phyloP scores from a whole-genome alignment of 1,140 invertebrate species.

The Sycophaga agraensis region DNA sequence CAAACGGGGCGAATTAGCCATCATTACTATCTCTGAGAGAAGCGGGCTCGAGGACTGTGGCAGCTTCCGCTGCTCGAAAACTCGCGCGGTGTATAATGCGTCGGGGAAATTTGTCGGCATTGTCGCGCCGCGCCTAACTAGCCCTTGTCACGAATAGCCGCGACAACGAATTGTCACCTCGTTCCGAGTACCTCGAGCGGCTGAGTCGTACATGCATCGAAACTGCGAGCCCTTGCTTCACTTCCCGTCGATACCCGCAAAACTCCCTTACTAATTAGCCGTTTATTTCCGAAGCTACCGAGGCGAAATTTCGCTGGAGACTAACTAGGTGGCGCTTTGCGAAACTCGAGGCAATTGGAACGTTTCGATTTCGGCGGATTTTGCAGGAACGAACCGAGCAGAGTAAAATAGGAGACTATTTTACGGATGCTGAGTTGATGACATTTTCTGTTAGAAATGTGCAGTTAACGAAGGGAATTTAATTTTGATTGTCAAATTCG shows the following conservation, averaged over 20 bases:
- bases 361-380: too few relatives aligned
- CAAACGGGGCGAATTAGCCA: constrained; percentile 26
- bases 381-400: too few relatives aligned
- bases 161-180: constrained; percentile 19
- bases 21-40: constrained; percentile 19
- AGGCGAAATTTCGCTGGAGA: neutral
- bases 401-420: too few relatives aligned
- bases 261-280: constrained; percentile 28
- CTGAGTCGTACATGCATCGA: too few relatives aligned
- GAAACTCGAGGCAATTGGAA: too few relatives aligned
- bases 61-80: too few relatives aligned
- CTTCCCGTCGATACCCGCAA: neutral
- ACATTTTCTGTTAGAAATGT: too few relatives aligned
- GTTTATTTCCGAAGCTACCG: constrained; percentile 26
- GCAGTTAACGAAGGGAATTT: too few relatives aligned
- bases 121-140: constrained; percentile 51
- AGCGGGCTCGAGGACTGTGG: constrained; percentile 13
- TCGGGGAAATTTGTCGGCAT: constrained; percentile 57
- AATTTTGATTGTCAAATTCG: too few relatives aligned
- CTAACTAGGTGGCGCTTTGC: too few relatives aligned
- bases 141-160: constrained; percentile 52
- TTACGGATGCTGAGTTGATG: too few relatives aligned
- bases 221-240: constrained; percentile 6
- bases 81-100: constrained; percentile 48
- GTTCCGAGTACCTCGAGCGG: too few relatives aligned